Evolutionary conservation across 2,113 vertebrate genomes (phyloP), one percentile per base, ranked within the genome.

Genomic region (Malurus alboscapulatus): DNA sequence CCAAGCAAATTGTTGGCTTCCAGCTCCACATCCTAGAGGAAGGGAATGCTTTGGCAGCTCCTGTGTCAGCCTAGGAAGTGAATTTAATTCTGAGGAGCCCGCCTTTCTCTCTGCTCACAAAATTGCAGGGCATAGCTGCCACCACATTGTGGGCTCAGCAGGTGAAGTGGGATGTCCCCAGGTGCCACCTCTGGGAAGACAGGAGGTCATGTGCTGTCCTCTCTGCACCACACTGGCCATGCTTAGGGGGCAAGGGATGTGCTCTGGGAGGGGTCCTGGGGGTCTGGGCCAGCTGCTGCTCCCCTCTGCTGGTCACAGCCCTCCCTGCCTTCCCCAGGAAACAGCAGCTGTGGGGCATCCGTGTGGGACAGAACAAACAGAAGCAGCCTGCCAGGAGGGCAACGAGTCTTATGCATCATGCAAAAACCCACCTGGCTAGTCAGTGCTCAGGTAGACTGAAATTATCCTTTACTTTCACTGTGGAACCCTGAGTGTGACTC

Each of bases 11-110:
- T 76, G 14, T 25, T 96, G 92, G 71, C 94, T 91, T 85, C 71
- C 17, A 1, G 44, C 54, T 94, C 51, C 75, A 59, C 51, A 86
- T 93, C 89, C 80, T 87, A 84, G 75, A 94, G 67, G 75, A 93
- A 92, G 81, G 50, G 84, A 96, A 92, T 90, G 83, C 74, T 68
- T 95, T 93, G 93, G 93, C 95, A 95, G 38, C 40, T 3, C 2
- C 73, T 32, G 19, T 12, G 14, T 87, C 30, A 16, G 18, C 12
- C 85, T 54, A 42, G 6, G 21, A 76, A 53, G 40, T 2, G 9
- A 89, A 38, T 36, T 90, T 78, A 86, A 91, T 57, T 47, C 66
- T 30, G 27, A 77, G 32, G 14, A 32, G 12, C 34, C 51, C 72
- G 53, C 34, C 18, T 77, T 85, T 91, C 58, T 87, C 10, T 38